These are phyloP conservation scores for Ariolimax columbianus DNA, from an alignment of 2,888 invertebrate species.

Conservation along the genomic window DNA sequence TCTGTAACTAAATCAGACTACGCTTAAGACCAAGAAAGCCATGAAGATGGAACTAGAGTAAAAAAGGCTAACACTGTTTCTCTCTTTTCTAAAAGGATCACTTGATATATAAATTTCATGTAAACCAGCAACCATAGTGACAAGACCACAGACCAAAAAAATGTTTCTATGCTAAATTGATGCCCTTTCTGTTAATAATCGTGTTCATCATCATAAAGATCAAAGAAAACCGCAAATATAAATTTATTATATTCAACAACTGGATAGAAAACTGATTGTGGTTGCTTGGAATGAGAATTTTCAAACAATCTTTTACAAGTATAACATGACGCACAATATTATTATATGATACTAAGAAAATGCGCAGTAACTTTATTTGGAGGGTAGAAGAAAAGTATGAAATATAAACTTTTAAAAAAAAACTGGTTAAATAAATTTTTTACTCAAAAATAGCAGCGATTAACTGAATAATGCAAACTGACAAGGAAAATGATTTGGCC, in stretches of 20 bases:
- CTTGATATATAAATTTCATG: not conserved
- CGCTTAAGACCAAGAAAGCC: not conserved
- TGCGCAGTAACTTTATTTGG: not conserved
- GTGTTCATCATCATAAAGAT: not conserved
- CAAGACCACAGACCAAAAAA: not conserved
- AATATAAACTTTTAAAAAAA: not conserved
- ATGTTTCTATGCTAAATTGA: not conserved
- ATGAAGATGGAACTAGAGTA: not conserved
- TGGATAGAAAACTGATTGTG: not conserved
- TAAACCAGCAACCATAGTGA: not conserved
- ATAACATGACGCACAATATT: too few relatives aligned
- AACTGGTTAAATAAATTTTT: not conserved
- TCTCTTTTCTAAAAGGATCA: not conserved
- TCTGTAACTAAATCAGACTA: not conserved
- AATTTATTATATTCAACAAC: not conserved
- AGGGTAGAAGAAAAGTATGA: not conserved
- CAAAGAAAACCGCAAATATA: not conserved
- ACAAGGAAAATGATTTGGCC: not conserved
- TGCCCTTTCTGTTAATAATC: not conserved
- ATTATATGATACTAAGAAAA: not conserved
- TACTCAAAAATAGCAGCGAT: not conserved
- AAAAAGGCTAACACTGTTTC: too few relatives aligned
- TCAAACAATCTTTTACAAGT: too few relatives aligned
- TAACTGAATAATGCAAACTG: not conserved
- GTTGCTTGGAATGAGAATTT: not conserved